A percentile compares a stretch with the other conserved stretches of the same genome.
Evolutionary conservation across 2,888 invertebrate species (phyloP).

Genomic region (Siphonodentalium dalli): DNA sequence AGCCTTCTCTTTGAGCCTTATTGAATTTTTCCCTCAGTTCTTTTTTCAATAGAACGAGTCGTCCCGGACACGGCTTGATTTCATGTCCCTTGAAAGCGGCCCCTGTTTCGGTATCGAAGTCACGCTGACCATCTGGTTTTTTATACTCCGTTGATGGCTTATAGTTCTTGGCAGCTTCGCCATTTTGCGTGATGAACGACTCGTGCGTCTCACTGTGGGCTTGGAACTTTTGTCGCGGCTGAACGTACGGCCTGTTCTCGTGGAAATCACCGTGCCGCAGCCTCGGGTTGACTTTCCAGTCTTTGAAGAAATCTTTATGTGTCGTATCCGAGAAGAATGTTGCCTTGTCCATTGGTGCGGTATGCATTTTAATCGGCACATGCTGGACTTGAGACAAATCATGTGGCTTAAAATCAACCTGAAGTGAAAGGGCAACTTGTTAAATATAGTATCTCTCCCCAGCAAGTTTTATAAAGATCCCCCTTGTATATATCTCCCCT

Average conservation of each 20-base stretch:
- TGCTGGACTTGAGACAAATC: too few relatives aligned
- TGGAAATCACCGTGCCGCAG: conserved; percentile 57
- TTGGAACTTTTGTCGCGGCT: conserved; percentile 45
- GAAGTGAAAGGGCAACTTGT: too few relatives aligned
- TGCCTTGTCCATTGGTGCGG: too few relatives aligned
- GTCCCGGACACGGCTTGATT: conserved; percentile 46
- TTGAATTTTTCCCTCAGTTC: conserved; percentile 42
- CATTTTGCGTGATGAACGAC: conserved; percentile 45
- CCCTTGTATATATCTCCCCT: too few relatives aligned
- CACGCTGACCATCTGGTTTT: conserved; percentile 36
- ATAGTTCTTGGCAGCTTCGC: conserved; percentile 37
- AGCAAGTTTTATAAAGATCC: too few relatives aligned
- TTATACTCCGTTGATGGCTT: conserved; percentile 44
- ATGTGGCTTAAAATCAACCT: too few relatives aligned
- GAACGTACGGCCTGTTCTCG: conserved; percentile 53
- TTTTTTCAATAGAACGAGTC: conserved; percentile 50
- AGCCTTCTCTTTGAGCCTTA: too few relatives aligned
- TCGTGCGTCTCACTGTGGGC: conserved; percentile 36
- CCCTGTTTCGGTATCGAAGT: conserved; percentile 52
- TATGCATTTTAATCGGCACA: too few relatives aligned
- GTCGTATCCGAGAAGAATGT: too few relatives aligned
- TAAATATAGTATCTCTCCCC: too few relatives aligned
- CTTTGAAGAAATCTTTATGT: conserved; percentile 52
- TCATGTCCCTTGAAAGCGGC: conserved; percentile 46
- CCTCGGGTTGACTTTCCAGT: conserved; percentile 46